Base-by-base conservation (phyloP, 30 jellyfish, hydroid and myxozoan genomes). In the Pelagia noctiluca region DNA sequence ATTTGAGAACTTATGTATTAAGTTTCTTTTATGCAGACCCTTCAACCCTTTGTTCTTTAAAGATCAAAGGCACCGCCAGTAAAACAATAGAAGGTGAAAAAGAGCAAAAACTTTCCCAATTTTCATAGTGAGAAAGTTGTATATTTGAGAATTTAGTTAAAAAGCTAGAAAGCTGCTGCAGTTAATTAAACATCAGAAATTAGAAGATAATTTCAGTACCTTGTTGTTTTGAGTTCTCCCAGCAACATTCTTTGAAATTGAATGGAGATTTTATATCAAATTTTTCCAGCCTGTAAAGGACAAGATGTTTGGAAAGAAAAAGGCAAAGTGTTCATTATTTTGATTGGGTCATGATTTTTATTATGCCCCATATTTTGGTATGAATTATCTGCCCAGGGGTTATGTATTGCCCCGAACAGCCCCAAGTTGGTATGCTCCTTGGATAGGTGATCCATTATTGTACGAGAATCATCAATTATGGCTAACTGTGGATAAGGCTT, bases 181-280 rank as follows among this genome's bases (percentile, higher is more conserved):
- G 16, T 16, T 5, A 42, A 16, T 42, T 42, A 8, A 5, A 16
- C 16, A 5, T 42, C 57, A 42, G 57, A 8, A 5, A 42, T 42
- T 42, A 42, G 12, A 67, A 31, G 5, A n/a, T 16, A 5, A 21
- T 16, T 21, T 16, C 32, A 54, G 23, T 37, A 36, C 82, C 82
- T 69, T 69, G 82, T n/a, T 36, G 29, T 46, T 69, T 38, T 5
- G 64, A 13, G 3, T 21, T 38, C 19, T 37, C 28, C 37, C 21
- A 33, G 66, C 82, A 69, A 24, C 82, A 69, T 19, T 4, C 37
- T 36, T 69, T 69, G 82, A 69, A 69, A 35, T 69, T 69, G 35
- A 69, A 69, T 7, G 82, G 82, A 34, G 82, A 22, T 25, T 36
- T 69, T 19, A 66, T 35, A n/a, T 31, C 34, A 34, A 69, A 69